These are phyloP conservation scores for Sebastes melanostomus DNA, from an alignment of 2,797 vertebrate genomes.

Conservation along the genomic window DNA sequence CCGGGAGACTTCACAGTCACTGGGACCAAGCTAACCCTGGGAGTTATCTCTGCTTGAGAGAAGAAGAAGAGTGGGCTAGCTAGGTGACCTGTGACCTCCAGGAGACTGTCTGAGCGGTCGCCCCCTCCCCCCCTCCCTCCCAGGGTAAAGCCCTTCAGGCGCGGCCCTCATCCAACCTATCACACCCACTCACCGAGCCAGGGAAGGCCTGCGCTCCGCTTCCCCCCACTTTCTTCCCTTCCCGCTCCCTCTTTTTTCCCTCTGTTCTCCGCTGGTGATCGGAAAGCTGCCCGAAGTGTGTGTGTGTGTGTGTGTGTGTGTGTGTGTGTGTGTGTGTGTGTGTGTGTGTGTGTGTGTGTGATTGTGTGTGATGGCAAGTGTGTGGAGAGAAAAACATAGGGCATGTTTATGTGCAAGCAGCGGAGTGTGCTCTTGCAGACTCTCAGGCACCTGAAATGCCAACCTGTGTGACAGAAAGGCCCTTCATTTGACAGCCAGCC, in stretches of 20 bases:
- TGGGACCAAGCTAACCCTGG: conserved; percentile 58
- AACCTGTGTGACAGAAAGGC: conserved; percentile 81
- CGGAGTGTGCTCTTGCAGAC: conserved; percentile 71
- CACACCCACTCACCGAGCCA: conserved; percentile 45
- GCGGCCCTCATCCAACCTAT: conserved; percentile 46
- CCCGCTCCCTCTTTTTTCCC: conserved; percentile 20
- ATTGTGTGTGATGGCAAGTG: neutral
- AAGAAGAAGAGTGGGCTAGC: conserved; percentile 58
- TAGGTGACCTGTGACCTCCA: conserved; percentile 69
- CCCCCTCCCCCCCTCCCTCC: conserved; percentile 7
- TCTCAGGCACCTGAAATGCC: conserved; percentile 86
- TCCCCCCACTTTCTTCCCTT: conserved; percentile 25
- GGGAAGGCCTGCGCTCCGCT: conserved; percentile 27
- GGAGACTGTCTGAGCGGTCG: conserved; percentile 58
- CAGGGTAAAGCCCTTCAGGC: conserved; percentile 52
- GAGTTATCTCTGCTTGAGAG: conserved; percentile 72
- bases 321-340: conserved; percentile 19
- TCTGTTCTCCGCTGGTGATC: conserved; percentile 55
- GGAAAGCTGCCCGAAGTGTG: conserved; percentile 42
- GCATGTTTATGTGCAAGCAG: conserved; percentile 22
- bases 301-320: conserved; percentile 30
- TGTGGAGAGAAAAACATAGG: neutral
- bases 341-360: conserved; percentile 18
- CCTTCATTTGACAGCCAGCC: conserved; percentile 80
- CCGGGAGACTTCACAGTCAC: conserved; percentile 72